phyloP scores from a whole-genome alignment of 2,113 vertebrate species.

The Nestor notabilis region DNA sequence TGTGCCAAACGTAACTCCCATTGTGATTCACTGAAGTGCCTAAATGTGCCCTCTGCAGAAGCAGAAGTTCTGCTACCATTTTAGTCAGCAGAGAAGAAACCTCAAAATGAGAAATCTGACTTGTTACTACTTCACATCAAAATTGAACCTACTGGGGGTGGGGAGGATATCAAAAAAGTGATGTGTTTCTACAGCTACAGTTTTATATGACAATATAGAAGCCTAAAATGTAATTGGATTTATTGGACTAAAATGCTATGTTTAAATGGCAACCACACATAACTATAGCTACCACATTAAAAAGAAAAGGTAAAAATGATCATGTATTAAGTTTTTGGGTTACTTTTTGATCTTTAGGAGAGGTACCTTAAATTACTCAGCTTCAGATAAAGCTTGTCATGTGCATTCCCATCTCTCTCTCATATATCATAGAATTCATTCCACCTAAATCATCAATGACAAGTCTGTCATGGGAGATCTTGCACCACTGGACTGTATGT shows the following conservation, averaged over 20 bases:
- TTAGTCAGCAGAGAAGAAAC: background rate
- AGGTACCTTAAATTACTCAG: constrained; percentile 18
- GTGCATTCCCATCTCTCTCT: background rate
- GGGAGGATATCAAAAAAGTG: background rate
- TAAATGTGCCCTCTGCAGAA: background rate
- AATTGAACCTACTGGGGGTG: background rate
- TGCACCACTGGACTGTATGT: background rate
- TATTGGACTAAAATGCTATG: background rate
- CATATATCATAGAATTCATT: constrained; percentile 13
- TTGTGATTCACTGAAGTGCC: background rate
- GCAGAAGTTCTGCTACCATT: background rate
- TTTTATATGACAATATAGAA: background rate
- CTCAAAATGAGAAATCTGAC: background rate
- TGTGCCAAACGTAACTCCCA: rapidly evolving
- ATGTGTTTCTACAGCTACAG: background rate
- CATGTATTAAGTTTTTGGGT: background rate
- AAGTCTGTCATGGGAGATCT: background rate
- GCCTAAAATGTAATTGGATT: background rate
- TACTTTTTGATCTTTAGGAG: constrained; percentile 32
- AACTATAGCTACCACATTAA: background rate
- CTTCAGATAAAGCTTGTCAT: constrained; percentile 4
- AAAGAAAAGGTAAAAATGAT: constrained; percentile 12
- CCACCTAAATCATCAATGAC: background rate
- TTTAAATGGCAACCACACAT: background rate
- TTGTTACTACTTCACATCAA: background rate